A percentile compares a stretch with the other conserved stretches of the same genome.
Evolutionary conservation across 2,113 vertebrate genomes (phyloP).

Genomic region (Pristiophorus japonicus): DNA sequence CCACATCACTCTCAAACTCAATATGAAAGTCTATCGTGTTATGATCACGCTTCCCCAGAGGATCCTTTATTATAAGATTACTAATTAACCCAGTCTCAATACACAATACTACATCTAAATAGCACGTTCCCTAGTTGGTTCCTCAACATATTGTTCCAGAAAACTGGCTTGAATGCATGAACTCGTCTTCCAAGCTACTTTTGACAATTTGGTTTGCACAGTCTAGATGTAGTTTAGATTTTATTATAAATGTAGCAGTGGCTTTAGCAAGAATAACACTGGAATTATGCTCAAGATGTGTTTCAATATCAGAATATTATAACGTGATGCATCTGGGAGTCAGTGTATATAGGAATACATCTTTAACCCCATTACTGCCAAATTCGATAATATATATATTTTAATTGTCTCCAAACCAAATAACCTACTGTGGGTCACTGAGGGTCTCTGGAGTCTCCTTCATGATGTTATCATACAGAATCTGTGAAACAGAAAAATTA

Average conservation of each 20-base stretch:
- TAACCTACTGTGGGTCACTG: slow-evolving; percentile 83
- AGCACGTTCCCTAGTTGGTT: too few species aligned
- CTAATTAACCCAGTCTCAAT: too few species aligned
- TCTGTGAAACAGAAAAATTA: slow-evolving; percentile 52
- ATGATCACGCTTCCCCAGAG: too few species aligned
- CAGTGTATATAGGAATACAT: not conserved
- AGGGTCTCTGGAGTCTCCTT: slow-evolving; percentile 87
- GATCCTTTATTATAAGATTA: too few species aligned
- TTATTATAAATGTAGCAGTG: not conserved
- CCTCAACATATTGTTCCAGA: too few species aligned
- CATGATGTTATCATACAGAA: slow-evolving; percentile 83
- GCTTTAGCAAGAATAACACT: not conserved
- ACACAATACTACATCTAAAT: too few species aligned
- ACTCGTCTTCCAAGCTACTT: too few species aligned
- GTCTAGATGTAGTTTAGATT: not conserved
- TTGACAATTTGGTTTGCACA: too few species aligned
- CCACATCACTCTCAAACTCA: too few species aligned
- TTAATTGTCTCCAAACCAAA: not conserved
- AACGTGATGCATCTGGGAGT: not conserved
- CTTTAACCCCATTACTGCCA: not conserved
- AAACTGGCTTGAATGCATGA: too few species aligned
- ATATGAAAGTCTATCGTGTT: too few species aligned
- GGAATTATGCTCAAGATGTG: not conserved
- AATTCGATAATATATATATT: not conserved
- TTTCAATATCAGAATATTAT: not conserved